phyloP scores from a whole-genome alignment of 2,113 vertebrate species.

The Carassius carassius region DNA sequence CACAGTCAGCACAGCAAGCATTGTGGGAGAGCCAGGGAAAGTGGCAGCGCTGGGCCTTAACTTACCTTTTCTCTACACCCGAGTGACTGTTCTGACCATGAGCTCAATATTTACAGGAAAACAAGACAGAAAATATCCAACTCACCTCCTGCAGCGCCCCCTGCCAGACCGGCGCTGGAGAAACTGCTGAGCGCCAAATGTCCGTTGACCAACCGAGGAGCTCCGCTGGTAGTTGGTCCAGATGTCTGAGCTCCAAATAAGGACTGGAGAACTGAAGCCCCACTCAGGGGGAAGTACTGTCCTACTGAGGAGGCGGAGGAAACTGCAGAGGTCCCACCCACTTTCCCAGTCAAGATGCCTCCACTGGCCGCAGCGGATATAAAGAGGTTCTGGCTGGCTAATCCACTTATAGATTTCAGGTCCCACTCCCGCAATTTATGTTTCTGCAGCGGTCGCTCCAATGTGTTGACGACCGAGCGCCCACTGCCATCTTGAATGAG shows the following conservation, averaged over 20 bases:
- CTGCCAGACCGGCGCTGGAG: slow-evolving; percentile 87
- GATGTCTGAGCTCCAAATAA: slow-evolving; percentile 87
- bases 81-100: background rate
- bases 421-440: slow-evolving; percentile 76
- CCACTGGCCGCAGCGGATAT: slow-evolving; percentile 86
- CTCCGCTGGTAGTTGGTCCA: slow-evolving; percentile 80
- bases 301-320: slow-evolving; percentile 77
- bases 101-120: background rate
- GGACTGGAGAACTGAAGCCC: slow-evolving; percentile 89
- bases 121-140: background rate
- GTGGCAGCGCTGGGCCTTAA: slow-evolving; percentile 54
- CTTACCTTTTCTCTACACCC: slow-evolving; percentile 60
- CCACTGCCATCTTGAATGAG: slow-evolving; percentile 68
- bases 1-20: slow-evolving; percentile 69
- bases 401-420: slow-evolving; percentile 74
- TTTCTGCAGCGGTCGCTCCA: slow-evolving; percentile 68
- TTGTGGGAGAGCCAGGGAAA: slow-evolving; percentile 52
- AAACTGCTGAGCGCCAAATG: slow-evolving; percentile 89
- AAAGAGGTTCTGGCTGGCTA: slow-evolving; percentile 90
- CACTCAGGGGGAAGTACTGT: slow-evolving; percentile 82
- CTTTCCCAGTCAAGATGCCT: slow-evolving; percentile 85
- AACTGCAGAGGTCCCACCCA: slow-evolving; percentile 75
- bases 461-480: slow-evolving; percentile 34
- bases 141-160: slow-evolving; percentile 97
- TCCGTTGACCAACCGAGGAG: slow-evolving; percentile 88